These are phyloP conservation scores for Mesochorus sp. DNA, from an alignment of 2,888 invertebrate genomes.

Conservation along the genomic window DNA sequence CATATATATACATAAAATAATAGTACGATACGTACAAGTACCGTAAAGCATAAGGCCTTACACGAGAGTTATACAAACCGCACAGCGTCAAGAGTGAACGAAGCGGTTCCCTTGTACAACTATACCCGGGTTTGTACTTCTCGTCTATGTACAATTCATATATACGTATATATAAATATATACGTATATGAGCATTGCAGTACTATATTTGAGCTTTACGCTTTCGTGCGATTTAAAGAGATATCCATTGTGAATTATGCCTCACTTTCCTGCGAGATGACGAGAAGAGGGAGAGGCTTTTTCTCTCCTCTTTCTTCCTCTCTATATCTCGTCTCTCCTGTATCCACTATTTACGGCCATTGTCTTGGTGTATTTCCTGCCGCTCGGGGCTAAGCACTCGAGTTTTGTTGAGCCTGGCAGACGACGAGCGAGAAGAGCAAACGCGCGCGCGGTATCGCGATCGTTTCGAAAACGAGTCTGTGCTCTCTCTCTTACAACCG, in stretches of 20 bases:
- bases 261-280: conserved; percentile 74
- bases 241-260: conserved; percentile 77
- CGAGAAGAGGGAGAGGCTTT: conserved; percentile 65
- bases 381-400: conserved; percentile 69
- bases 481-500: conserved; percentile 14
- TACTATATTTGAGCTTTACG: conserved; percentile 71
- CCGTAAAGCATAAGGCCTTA: conserved; percentile 57
- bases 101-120: conserved; percentile 37
- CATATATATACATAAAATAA: conserved; percentile 34
- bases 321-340: conserved; percentile 60
- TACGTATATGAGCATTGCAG: conserved; percentile 20
- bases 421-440: conserved; percentile 32
- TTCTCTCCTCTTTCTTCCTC: neutral
- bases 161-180: conserved; percentile 29
- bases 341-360: conserved; percentile 77
- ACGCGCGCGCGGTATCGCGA: conserved; percentile 67
- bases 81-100: conserved; percentile 42
- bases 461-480: conserved; percentile 71
- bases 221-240: conserved; percentile 77
- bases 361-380: conserved; percentile 71
- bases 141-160: neutral
- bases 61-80: conserved; percentile 59
- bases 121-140: conserved; percentile 18
- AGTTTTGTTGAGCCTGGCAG: conserved; percentile 24
- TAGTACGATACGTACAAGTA: conserved; percentile 51